Base-by-base conservation (phyloP, 2,888 invertebrate genomes). In the Spodoptera exigua region DNA sequence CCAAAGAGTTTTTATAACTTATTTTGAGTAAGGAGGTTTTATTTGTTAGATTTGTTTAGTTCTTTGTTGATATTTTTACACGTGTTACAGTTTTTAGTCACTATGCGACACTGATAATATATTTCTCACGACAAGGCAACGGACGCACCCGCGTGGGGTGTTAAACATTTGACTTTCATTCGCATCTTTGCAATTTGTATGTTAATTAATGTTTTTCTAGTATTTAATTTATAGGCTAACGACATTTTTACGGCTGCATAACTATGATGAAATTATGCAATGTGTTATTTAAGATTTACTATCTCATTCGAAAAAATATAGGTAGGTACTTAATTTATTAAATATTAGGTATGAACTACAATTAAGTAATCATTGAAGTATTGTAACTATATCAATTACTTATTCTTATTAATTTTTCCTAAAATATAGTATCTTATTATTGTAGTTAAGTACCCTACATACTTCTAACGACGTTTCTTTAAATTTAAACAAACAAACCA, bases 51-150 rank as follows among this genome's bases (percentile, higher is more conserved):
- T 56, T 21, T 13, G 7, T 35, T 45, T 21, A 47, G 57, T 59
- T 75, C 66, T 62, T 61, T 61, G 59, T 16, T 46, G 70, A 36
- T 49, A 49, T 57, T 49, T 49, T 46, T 46, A 81, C 81, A 80
- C 91, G 91, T 90, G 91, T 85, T 86, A 66, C 74, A 78, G 82
- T 82, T 83, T 84, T 87, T 87, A 88, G 81, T 81, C 80, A 49
- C 81, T 57, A 54, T 87, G 81, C 89, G 86, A 76, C 77, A 92
- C 91, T 91, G 89, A 73, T 76, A 60, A 62, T 27, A 7, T 5
- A 27, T 27, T 74, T 76, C 81, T 80, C 74, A 70, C 82, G 80
- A 80, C 80, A 78, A 82, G 77, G 66, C 76, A 79, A 81, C 65
- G 65, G 70, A 64, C 77, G 73, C 67, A 56, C 64, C 60, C 67